A percentile compares a stretch with the other conserved stretches of the same genome.
Evolutionary conservation across 1,140 invertebrate genomes (phyloP).

Genomic region (Drosophila tristis): DNA sequence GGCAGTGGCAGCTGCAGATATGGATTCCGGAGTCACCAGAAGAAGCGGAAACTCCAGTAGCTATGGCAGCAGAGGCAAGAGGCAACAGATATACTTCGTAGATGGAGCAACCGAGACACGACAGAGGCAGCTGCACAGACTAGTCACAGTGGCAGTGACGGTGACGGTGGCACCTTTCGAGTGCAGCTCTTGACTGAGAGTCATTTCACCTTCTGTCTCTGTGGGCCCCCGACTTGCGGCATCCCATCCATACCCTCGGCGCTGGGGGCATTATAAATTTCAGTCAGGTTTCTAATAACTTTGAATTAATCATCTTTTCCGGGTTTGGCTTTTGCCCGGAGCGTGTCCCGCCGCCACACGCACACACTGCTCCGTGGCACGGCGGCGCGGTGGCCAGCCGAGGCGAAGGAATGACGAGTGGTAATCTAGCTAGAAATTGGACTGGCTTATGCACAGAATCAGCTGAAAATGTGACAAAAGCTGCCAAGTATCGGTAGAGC

Average conservation of each 20-base stretch:
- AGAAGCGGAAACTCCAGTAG: too few species aligned
- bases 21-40: too few species aligned
- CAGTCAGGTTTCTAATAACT: conserved; percentile 84
- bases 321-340: conserved; percentile 45
- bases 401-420: conserved; percentile 55
- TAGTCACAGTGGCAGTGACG: too few species aligned
- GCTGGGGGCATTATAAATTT: conserved; percentile 75
- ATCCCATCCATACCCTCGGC: conserved; percentile 2
- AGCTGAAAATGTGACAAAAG: conserved; percentile 62
- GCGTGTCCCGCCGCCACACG: conserved; percentile 30
- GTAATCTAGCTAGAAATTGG: conserved; percentile 75
- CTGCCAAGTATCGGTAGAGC: conserved; percentile 43
- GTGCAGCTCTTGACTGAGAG: too few species aligned
- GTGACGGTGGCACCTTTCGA: too few species aligned
- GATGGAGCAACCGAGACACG: too few species aligned
- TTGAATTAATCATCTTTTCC: conserved; percentile 83
- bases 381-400: conserved; percentile 6
- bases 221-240: not conserved
- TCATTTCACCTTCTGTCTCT: conserved; percentile 1
- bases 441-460: conserved; percentile 66
- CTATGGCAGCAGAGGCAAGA: too few species aligned
- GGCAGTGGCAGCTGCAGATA: too few species aligned
- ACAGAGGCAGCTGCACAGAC: too few species aligned
- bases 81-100: too few species aligned
- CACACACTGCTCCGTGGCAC: conserved; percentile 22